Conservation (phyloP, 2,113 vertebrate genomes). For the Stigmatopora argus region DNA sequence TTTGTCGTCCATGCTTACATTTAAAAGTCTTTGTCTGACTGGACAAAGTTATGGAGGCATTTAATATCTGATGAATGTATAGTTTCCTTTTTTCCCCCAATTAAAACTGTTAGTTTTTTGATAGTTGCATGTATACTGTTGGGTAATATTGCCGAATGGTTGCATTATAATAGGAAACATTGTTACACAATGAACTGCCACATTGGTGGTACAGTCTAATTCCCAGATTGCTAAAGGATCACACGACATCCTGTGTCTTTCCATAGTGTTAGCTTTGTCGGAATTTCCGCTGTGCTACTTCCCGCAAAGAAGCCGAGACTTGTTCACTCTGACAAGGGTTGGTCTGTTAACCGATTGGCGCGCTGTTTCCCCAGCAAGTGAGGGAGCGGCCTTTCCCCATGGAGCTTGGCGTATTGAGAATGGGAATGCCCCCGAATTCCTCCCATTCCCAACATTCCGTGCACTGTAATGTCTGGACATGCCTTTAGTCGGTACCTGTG, state of each 20-base stretch:
- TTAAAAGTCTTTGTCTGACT: too few species aligned
- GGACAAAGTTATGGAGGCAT: too few species aligned
- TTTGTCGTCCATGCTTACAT: background rate
- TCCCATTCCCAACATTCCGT: slow-evolving; percentile 68
- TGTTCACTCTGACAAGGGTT: background rate
- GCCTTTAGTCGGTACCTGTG: slow-evolving; percentile 41
- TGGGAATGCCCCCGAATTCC: slow-evolving; percentile 74
- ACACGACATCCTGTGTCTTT: background rate
- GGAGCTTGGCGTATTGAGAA: slow-evolving; percentile 30
- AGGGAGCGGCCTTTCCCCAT: slow-evolving; percentile 47
- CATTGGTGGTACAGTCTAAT: background rate
- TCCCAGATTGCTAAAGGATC: background rate
- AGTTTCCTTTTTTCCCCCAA: too few species aligned
- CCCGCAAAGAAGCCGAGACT: background rate
- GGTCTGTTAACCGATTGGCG: slow-evolving; percentile 10
- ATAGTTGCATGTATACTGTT: background rate
- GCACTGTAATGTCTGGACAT: slow-evolving; percentile 63
- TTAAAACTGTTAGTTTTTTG: background rate
- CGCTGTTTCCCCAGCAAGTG: slow-evolving; percentile 17
- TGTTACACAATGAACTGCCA: background rate
- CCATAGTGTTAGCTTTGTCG: background rate
- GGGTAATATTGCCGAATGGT: background rate
- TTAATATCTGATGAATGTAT: too few species aligned
- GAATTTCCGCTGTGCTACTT: background rate
- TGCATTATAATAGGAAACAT: background rate